Evolutionary conservation across 2,797 vertebrate species (phyloP).

Genomic region (Florisuga fusca): DNA sequence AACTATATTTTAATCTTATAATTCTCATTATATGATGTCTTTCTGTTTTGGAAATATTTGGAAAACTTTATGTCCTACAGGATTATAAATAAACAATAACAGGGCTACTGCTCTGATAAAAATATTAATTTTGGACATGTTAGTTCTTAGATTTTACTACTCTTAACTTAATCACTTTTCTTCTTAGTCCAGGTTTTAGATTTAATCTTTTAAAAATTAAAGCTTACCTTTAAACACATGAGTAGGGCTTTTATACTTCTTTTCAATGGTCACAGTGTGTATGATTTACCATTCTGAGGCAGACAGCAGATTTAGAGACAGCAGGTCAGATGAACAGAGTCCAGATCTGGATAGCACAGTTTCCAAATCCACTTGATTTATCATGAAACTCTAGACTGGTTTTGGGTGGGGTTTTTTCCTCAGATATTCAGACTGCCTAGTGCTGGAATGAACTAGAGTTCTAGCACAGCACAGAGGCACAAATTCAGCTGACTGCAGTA

Average conservation of each 20-base stretch:
- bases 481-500: not conserved
- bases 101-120: not conserved
- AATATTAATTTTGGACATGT: not conserved
- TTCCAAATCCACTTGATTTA: not conserved
- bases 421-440: not conserved
- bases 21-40: not conserved
- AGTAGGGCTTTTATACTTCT: not conserved
- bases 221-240: not conserved
- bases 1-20: not conserved
- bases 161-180: not conserved
- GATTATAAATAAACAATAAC: not conserved
- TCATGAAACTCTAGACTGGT: not conserved
- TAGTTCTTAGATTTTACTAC: not conserved
- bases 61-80: not conserved
- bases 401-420: too few relatives aligned
- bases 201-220: not conserved
- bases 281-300: not conserved
- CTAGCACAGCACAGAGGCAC: not conserved
- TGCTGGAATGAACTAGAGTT: not conserved
- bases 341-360: not conserved
- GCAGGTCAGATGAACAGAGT: not conserved
- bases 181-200: not conserved
- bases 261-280: not conserved
- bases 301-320: slow-evolving; percentile 13
- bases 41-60: not conserved